These are phyloP conservation scores for Todiramphus chloris DNA, from an alignment of 2,113 vertebrate genomes.

Conservation along the genomic window DNA sequence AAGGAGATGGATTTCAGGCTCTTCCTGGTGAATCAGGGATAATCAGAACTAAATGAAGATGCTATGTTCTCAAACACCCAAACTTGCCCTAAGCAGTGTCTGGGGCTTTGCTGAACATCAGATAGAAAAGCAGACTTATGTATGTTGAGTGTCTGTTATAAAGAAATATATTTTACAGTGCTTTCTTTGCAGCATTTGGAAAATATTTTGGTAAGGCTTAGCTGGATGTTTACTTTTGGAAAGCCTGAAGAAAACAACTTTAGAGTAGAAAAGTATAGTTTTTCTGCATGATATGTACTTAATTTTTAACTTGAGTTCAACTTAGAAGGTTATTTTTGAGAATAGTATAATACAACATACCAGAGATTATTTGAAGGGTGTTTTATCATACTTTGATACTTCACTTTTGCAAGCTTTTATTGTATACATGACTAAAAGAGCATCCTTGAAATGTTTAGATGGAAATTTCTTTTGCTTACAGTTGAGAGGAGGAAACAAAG, in stretches of 20 bases:
- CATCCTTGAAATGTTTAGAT: background rate
- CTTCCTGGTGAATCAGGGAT: background rate
- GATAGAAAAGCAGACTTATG: background rate
- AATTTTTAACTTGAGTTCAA: background rate
- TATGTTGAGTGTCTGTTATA: background rate
- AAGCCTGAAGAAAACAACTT: background rate
- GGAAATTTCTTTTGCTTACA: background rate
- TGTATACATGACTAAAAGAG: background rate
- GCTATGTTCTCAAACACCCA: background rate
- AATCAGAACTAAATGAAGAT: background rate
- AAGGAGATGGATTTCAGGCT: background rate
- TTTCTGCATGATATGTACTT: background rate
- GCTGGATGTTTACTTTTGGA: background rate
- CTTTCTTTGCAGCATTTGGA: background rate
- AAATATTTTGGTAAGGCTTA: background rate
- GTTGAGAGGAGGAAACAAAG: background rate
- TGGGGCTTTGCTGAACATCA: background rate
- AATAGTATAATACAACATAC: background rate
- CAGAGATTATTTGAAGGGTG: background rate
- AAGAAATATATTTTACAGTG: background rate
- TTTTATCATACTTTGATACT: background rate
- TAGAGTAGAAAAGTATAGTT: background rate
- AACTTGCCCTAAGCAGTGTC: background rate
- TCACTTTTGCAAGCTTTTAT: background rate
- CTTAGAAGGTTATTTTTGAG: background rate